phyloP scores from a whole-genome alignment of 2,888 invertebrate species.

The Apomyelois bistriatella region DNA sequence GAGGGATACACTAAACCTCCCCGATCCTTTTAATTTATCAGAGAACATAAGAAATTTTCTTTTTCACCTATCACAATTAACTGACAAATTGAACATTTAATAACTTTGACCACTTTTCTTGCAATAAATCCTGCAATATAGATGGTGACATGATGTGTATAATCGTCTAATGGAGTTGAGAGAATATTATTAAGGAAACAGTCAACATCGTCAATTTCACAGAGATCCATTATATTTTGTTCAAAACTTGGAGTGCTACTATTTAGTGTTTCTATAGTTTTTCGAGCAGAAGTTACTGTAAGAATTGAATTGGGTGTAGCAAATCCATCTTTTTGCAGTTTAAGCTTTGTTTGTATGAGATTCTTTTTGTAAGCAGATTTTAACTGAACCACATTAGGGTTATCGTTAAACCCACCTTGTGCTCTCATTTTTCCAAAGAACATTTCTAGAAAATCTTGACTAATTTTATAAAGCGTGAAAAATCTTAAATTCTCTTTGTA shows the following conservation, averaged over 20 bases:
- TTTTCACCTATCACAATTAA: background rate
- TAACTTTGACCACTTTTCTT: background rate
- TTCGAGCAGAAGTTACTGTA: too few species aligned
- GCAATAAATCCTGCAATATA: slow-evolving; percentile 10
- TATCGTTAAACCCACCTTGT: slow-evolving; percentile 4
- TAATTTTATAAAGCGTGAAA: slow-evolving; percentile 1
- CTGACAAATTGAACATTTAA: background rate
- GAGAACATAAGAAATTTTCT: background rate
- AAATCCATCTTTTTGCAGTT: too few species aligned
- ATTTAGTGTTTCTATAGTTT: background rate
- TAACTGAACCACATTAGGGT: background rate
- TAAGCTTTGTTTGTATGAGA: too few species aligned
- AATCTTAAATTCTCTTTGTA: slow-evolving; percentile 5
- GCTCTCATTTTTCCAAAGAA: slow-evolving; percentile 6
- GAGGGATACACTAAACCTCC: background rate
- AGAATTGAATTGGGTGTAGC: too few species aligned
- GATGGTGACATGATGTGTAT: background rate
- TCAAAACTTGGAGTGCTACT: slow-evolving; percentile 2
- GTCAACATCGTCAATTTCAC: too few species aligned
- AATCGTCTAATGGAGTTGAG: background rate
- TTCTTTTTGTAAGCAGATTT: too few species aligned
- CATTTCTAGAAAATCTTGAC: slow-evolving; percentile 10
- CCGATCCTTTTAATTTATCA: background rate
- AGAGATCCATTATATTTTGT: slow-evolving; percentile 7
- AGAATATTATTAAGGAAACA: too few species aligned